Base-by-base conservation (phyloP, 2,888 invertebrate genomes). In the Sarcophaga subvicina region DNA sequence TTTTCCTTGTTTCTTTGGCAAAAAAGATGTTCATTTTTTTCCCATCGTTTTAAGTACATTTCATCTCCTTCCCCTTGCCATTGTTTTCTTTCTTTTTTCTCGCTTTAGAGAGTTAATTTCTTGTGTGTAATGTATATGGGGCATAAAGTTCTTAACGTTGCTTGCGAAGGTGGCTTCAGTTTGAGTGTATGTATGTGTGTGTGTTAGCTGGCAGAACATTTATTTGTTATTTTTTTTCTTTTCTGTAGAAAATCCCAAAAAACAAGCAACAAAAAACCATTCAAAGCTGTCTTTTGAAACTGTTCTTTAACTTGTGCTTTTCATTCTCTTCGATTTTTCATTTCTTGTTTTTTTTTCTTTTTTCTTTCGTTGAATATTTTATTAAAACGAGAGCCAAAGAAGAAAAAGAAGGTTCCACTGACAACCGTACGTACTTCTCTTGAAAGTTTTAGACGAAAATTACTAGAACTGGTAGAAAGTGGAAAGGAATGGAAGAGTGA, bases 211-310 rank as follows among this genome's bases (percentile, higher is more conserved):
- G 37, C 37, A 3, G 17, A 49, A 14, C 0, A 14, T 49, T 49
- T 49, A 11, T 49, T 49, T 49, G 5, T 49, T 49, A 49, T 49
- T 49, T 49, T 8, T 12, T 49, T 49, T 49, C 27, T 54, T 54
- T 66, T 76, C 49, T 25, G 17, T 14, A 54, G 54, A 14, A 14
- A 49, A 67, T 80, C 25, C 71, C 54, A 17, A 54, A 54, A 72
- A 85, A 72, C 77, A 72, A 37, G 8, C 37, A 37, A 37, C 66
- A 12, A 54, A 54, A 45, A 67, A 85, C 67, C 80, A 72, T 76
- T 75, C 82, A 83, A 79, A 86, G 82, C 82, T 82, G 82, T 80
- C 79, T 79, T 83, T 73, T 60, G 12, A 25, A 67, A 83, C 80
- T 67, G 73, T 80, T 76, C 75, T 76, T 76, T 62, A 62, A 76